Evolutionary conservation across 2,113 vertebrate species (phyloP).

Genomic region (Elachura formosa): DNA sequence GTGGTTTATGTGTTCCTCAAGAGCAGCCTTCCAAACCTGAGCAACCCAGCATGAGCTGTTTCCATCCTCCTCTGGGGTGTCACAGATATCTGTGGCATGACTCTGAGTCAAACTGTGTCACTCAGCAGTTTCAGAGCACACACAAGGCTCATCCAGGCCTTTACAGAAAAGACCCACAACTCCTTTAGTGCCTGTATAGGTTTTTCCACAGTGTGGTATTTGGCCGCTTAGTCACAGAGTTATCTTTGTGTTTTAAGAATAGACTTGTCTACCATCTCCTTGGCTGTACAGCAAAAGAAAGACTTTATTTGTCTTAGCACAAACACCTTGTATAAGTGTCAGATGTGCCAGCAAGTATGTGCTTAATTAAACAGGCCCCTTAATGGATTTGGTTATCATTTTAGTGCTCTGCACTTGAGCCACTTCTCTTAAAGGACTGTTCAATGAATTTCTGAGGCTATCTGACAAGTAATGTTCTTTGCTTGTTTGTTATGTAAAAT

Average conservation of each 20-base stretch:
- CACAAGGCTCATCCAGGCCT: neutral
- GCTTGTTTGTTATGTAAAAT: slow-evolving; percentile 22
- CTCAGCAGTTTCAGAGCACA: neutral
- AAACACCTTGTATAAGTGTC: slow-evolving; percentile 5
- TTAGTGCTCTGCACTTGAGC: neutral
- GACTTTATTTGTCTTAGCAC: slow-evolving; percentile 8
- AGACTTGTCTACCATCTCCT: neutral
- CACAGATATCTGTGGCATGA: neutral
- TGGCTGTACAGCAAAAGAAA: neutral
- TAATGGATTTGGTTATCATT: slow-evolving; percentile 31
- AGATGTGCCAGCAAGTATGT: neutral
- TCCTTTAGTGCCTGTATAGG: neutral
- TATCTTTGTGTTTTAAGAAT: neutral
- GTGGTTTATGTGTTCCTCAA: neutral
- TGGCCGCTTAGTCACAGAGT: slow-evolving; percentile 23
- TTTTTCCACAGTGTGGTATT: slow-evolving; percentile 30
- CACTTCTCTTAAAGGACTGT: neutral
- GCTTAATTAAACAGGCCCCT: slow-evolving; percentile 39
- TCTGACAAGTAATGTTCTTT: slow-evolving; percentile 32
- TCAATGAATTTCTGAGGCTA: slow-evolving; percentile 42
- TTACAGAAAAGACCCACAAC: neutral
- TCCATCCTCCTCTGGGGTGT: neutral
- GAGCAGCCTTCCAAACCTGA: neutral
- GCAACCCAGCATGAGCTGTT: neutral
- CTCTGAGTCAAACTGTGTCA: slow-evolving; percentile 26